phyloP scores from a whole-genome alignment of 2,888 invertebrate genomes.

The Melanostoma mellinum region DNA sequence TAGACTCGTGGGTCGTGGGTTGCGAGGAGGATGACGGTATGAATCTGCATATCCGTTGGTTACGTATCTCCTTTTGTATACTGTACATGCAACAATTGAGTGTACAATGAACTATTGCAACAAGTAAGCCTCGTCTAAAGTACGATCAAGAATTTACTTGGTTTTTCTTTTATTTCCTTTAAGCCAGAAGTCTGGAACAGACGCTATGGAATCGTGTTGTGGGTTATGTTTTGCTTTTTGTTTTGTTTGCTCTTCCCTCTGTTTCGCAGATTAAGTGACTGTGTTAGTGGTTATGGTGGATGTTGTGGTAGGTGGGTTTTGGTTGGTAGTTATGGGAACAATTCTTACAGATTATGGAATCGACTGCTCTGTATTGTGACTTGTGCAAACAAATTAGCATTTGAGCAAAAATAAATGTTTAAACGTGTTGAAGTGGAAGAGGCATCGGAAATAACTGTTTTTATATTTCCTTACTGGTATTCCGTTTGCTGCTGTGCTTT shows the following conservation, averaged over 20 bases:
- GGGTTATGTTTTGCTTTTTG: conserved; percentile 10
- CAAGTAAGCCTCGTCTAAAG: conserved; percentile 25
- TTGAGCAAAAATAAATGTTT: not conserved
- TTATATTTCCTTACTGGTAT: no score
- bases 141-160: conserved; percentile 37
- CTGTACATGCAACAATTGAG: conserved; percentile 39
- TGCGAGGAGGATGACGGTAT: conserved; percentile 44
- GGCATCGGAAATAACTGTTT: no score
- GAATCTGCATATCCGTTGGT: conserved; percentile 70
- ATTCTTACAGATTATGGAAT: conserved; percentile 7
- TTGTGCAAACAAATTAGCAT: not conserved
- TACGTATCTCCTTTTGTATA: conserved; percentile 42
- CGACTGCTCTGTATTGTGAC: conserved; percentile 17
- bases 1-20: conserved; percentile 62
- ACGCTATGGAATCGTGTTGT: conserved; percentile 64
- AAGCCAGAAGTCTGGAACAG: conserved; percentile 34
- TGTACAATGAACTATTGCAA: conserved; percentile 51
- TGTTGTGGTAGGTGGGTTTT: conserved; percentile 1
- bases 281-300: conserved; percentile 1
- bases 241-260: not conserved
- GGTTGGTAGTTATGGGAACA: conserved; percentile 9
- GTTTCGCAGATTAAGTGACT: no score
- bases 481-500: no score
- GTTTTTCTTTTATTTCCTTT: not conserved
- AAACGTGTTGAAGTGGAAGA: no score